A percentile compares a stretch with the other conserved stretches of the same genome.
phyloP scores from a whole-genome alignment of 2,113 vertebrate species.

The Aldabrachelys gigantea region DNA sequence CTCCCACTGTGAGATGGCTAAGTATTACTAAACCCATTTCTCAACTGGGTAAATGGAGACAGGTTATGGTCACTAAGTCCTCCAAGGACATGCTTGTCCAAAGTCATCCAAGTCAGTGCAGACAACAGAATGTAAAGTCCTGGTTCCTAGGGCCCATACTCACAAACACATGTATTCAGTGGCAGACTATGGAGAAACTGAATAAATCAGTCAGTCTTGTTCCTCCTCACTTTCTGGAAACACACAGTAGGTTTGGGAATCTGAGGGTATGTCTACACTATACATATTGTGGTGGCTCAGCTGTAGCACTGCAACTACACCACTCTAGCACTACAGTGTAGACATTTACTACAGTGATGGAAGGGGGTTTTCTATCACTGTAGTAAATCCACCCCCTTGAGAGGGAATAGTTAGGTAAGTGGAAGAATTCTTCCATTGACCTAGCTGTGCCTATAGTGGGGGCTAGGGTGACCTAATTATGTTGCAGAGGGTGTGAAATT shows the following conservation, averaged over 20 bases:
- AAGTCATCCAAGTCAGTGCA: fast-evolving
- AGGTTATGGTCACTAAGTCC: not conserved
- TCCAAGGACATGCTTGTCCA: not conserved
- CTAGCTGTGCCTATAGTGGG: too few species aligned
- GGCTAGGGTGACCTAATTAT: too few species aligned
- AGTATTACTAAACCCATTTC: not conserved
- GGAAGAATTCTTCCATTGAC: too few species aligned
- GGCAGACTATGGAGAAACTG: fast-evolving
- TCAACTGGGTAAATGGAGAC: not conserved
- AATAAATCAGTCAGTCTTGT: fast-evolving
- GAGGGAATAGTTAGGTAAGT: too few species aligned
- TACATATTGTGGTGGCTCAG: too few species aligned
- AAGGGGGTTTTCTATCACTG: too few species aligned
- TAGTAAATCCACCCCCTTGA: too few species aligned
- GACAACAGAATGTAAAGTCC: fast-evolving
- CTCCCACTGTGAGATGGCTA: not conserved
- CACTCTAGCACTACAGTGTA: too few species aligned
- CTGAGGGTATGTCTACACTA: not conserved
- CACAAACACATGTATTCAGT: fast-evolving
- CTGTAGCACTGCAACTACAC: too few species aligned
- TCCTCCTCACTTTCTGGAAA: fast-evolving
- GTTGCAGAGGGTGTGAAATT: too few species aligned
- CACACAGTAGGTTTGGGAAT: fast-evolving
- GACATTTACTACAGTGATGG: too few species aligned
- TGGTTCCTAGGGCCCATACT: not conserved